Conservation (phyloP, 1,140 invertebrate species). For the Drosophila dunni region DNA sequence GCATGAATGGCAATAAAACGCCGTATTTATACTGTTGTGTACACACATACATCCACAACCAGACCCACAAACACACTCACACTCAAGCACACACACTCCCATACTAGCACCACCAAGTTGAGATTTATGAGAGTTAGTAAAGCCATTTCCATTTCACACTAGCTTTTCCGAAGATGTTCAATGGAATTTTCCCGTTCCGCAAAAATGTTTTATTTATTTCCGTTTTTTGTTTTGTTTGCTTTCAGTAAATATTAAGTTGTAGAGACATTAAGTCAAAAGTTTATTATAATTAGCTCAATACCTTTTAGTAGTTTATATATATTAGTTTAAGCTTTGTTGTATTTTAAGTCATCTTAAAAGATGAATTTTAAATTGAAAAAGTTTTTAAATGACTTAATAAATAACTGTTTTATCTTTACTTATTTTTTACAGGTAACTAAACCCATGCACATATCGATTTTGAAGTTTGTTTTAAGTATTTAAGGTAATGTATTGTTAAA, state of each 20-base stretch:
- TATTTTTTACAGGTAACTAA: too few relatives aligned
- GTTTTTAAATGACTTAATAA: background rate
- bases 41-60: slow-evolving; percentile 22
- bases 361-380: too few relatives aligned
- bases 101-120: background rate
- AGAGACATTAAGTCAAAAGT: background rate
- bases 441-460: too few relatives aligned
- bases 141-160: slow-evolving; percentile 1
- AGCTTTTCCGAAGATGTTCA: background rate
- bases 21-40: slow-evolving; percentile 15
- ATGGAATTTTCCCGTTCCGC: background rate
- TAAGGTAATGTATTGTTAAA: too few relatives aligned
- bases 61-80: slow-evolving; percentile 30
- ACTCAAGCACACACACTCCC: slow-evolving; percentile 6
- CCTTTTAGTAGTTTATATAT: too few relatives aligned
- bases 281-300: too few relatives aligned
- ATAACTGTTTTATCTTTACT: too few relatives aligned
- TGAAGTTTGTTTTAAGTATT: too few relatives aligned
- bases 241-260: background rate
- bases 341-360: too few relatives aligned
- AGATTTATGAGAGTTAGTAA: slow-evolving; percentile 4
- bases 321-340: too few relatives aligned
- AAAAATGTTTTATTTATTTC: background rate
- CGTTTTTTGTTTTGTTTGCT: background rate
- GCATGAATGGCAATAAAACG: slow-evolving; percentile 63